Conservation (phyloP, 2,113 vertebrate species). For the Tachycineta bicolor region DNA sequence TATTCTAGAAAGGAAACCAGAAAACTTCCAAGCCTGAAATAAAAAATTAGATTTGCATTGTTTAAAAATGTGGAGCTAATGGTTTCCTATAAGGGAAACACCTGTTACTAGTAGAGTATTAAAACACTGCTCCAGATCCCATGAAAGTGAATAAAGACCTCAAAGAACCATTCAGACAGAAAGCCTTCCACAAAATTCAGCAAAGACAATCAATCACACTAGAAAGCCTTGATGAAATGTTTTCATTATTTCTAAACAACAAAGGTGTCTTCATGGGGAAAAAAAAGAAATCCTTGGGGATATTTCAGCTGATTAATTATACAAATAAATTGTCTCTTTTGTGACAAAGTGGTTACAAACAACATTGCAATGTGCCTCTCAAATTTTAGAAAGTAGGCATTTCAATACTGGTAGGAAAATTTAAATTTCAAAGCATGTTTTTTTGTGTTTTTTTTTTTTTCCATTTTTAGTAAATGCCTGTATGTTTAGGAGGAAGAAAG, state of each 20-base stretch:
- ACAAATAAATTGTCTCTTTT: conserved; percentile 58
- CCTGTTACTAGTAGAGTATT: conserved; percentile 50
- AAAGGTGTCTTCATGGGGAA: neutral
- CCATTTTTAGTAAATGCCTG: neutral
- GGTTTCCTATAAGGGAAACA: conserved; percentile 48
- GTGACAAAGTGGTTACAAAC: conserved; percentile 19
- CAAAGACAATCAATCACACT: conserved; percentile 53
- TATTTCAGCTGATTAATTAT: conserved; percentile 67
- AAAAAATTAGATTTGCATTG: conserved; percentile 40
- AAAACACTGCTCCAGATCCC: conserved; percentile 37
- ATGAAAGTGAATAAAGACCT: conserved; percentile 59
- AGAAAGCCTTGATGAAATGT: conserved; percentile 46
- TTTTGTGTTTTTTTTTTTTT: neutral
- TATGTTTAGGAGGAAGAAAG: neutral
- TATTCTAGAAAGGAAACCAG: neutral
- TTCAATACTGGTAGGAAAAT: neutral
- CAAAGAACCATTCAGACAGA: conserved; percentile 53
- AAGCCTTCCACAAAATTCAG: conserved; percentile 46
- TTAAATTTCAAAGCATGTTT: conserved; percentile 40
- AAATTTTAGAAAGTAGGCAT: neutral
- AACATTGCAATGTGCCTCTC: neutral
- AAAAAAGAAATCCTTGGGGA: neutral
- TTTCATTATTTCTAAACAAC: conserved; percentile 59
- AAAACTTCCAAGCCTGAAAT: conserved; percentile 13
- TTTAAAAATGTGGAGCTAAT: conserved; percentile 49